phyloP scores from a whole-genome alignment of 2,888 invertebrate species.

The Cepaea hortensis region DNA sequence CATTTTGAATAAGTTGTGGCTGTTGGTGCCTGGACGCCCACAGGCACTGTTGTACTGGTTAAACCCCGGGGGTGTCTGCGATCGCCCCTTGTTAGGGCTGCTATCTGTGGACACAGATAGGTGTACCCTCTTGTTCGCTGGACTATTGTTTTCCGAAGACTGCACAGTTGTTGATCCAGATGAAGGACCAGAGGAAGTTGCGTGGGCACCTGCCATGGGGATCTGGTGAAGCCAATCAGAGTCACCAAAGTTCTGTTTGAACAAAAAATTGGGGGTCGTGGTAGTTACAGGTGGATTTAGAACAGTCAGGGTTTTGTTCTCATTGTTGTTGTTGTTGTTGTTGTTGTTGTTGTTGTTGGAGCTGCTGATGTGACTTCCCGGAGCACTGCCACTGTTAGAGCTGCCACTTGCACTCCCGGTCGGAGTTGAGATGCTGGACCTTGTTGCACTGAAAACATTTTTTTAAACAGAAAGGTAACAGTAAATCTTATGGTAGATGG shows the following conservation, averaged over 20 bases:
- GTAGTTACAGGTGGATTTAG: conserved; percentile 34
- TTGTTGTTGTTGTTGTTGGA: conserved; percentile 42
- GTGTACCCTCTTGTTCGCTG: conserved; percentile 68
- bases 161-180: conserved; percentile 57
- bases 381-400: conserved; percentile 48
- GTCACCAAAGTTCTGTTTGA: conserved; percentile 41
- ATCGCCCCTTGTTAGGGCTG: conserved; percentile 56
- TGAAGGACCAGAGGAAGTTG: conserved; percentile 22
- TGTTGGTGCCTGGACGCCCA: conserved; percentile 60
- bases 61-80: conserved; percentile 47
- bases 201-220: conserved; percentile 44
- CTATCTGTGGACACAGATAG: conserved; percentile 65
- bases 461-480: too few relatives aligned
- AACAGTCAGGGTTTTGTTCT: conserved; percentile 40
- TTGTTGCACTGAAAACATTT: conserved; percentile 37
- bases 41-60: conserved; percentile 56
- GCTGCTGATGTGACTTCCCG: conserved; percentile 31
- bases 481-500: too few relatives aligned
- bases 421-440: conserved; percentile 52
- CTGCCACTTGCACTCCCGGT: conserved; percentile 52
- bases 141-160: conserved; percentile 69
- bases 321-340: conserved; percentile 33
- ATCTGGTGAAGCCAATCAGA: conserved; percentile 49
- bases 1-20: conserved; percentile 64
- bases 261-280: conserved; percentile 44